Evolutionary conservation across 2,888 invertebrate genomes (phyloP), one percentile per base, ranked within the genome.

Genomic region (Tinea semifulvella): DNA sequence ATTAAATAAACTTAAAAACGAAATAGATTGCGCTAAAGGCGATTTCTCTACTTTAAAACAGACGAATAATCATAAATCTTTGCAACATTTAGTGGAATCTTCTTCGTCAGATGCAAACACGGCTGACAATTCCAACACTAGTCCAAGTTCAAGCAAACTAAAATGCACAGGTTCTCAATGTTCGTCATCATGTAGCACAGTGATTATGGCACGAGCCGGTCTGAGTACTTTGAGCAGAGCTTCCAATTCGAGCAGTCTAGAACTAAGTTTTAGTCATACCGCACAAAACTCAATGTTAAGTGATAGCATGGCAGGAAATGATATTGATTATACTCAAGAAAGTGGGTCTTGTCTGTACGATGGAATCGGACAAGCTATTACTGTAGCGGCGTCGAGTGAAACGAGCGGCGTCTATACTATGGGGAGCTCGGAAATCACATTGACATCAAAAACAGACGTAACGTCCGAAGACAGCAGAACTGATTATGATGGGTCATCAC

Each of bases 381-480:
- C 88, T 47, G 84, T 87, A 13, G 77, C 82, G 17, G 87, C 88
- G 2, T 91, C 90, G 11, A 92, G 92, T 49, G 92, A 92, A 67
- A 92, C 92, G 1, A 92, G 92, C 51, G 93, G 93, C 1, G 91
- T 93, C 1, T 93, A 92, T 58, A 93, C 93, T 0, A 85, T 92
- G 77, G 87, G 88, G 40, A 88, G 88, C 56, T 89, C 85, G 43
- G 85, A 85, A 63, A 63, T 85, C 48, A 86, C 86, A 1, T 74
- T 83, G 1, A 72, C 77, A 51, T 86, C 85, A 1, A 86, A 86
- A 67, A 74, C 83, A 27, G 86, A 85, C 50, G 81, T 83, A 3
- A 53, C 70, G 46, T 77, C 74, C 18, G 73, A 77, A 60, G 68
- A 56, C 43, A 69, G 70, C 48, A 65, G 73, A 52, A 77, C 76